phyloP scores from a whole-genome alignment of 1,140 invertebrate species.

The Ditylenchus dipsaci region DNA sequence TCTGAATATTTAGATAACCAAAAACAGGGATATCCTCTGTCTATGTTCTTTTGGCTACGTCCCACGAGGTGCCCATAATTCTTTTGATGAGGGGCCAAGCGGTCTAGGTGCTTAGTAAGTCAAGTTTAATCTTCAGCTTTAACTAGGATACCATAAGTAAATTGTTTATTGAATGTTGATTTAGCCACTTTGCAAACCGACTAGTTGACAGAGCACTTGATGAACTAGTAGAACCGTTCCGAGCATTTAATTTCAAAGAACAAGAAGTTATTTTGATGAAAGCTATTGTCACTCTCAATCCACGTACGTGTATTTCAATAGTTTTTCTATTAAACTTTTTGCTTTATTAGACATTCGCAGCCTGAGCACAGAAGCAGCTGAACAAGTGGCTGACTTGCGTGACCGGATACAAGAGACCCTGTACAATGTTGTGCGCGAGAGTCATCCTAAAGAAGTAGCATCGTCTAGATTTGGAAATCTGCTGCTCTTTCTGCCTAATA shows the following conservation, averaged over 20 bases:
- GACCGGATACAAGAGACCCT: slow-evolving; percentile 55
- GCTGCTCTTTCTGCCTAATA: slow-evolving; percentile 51
- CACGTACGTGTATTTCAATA: slow-evolving; percentile 34
- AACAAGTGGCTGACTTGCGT: slow-evolving; percentile 53
- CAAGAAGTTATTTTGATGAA: slow-evolving; percentile 56
- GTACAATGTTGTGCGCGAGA: slow-evolving; percentile 58
- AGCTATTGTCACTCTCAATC: slow-evolving; percentile 54
- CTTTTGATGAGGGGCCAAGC: slow-evolving; percentile 33
- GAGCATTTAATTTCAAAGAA: slow-evolving; percentile 57
- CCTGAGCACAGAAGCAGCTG: slow-evolving; percentile 47
- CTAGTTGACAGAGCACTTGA: slow-evolving; percentile 54
- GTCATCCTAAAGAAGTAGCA: slow-evolving; percentile 57
- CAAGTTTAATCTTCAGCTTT: slow-evolving; percentile 5
- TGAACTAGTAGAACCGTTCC: slow-evolving; percentile 52
- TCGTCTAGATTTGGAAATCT: slow-evolving; percentile 56
- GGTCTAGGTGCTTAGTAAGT: background rate
- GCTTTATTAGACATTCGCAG: slow-evolving; percentile 41
- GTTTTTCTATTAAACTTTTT: slow-evolving; percentile 11
- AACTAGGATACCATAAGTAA: background rate
- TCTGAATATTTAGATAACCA: background rate
- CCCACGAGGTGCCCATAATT: slow-evolving; percentile 32
- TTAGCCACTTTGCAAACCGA: slow-evolving; percentile 53
- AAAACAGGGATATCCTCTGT: slow-evolving; percentile 39
- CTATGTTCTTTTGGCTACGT: slow-evolving; percentile 37
- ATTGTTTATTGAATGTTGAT: slow-evolving; percentile 5